phyloP scores from a whole-genome alignment of 2,113 vertebrate species.

The Dipodomys spectabilis region DNA sequence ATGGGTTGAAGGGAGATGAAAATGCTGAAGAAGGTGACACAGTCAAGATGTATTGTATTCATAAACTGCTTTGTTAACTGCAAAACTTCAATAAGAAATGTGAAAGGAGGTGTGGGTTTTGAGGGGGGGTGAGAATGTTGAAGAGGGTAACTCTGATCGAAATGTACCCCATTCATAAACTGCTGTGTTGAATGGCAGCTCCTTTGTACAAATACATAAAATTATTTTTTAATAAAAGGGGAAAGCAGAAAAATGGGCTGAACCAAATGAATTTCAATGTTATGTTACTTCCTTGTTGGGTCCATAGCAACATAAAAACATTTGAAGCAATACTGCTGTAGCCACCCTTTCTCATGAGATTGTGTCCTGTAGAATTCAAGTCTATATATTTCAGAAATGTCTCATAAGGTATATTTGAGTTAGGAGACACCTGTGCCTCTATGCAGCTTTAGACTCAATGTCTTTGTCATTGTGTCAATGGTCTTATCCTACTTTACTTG shows the following conservation, averaged over 20 bases:
- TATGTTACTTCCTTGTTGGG: neutral
- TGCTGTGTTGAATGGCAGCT: too few relatives aligned
- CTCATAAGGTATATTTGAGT: neutral
- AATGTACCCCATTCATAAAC: too few relatives aligned
- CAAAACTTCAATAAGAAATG: too few relatives aligned
- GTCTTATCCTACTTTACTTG: conserved; percentile 18
- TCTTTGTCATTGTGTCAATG: neutral
- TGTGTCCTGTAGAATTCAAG: neutral
- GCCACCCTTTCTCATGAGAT: neutral
- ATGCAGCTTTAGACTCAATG: neutral
- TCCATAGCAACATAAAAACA: neutral
- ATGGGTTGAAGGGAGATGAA: too few relatives aligned
- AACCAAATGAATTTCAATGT: neutral
- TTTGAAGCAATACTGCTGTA: neutral
- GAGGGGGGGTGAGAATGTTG: too few relatives aligned
- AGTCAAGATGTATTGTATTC: too few relatives aligned
- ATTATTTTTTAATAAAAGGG: too few relatives aligned
- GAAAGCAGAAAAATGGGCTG: neutral
- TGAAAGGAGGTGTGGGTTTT: too few relatives aligned
- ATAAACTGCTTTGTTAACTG: too few relatives aligned
- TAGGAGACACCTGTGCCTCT: neutral
- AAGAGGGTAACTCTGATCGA: too few relatives aligned
- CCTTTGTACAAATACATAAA: too few relatives aligned
- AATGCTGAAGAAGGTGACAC: too few relatives aligned
- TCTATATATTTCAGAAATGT: neutral